Evolutionary conservation across 2,113 vertebrate genomes (phyloP).

Genomic region (Noturus placidus): DNA sequence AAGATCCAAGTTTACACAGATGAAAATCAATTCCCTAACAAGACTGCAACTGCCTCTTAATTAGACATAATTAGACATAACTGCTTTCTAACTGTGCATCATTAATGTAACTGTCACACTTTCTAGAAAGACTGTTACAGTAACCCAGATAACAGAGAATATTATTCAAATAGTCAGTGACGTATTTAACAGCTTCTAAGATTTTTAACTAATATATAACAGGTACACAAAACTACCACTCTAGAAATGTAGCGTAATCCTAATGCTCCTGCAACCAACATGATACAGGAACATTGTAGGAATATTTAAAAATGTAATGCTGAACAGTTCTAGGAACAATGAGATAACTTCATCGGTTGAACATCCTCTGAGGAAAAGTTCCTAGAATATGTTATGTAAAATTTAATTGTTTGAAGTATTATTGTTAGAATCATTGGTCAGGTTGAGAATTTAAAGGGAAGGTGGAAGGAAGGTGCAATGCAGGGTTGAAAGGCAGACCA

Average conservation of each 20-base stretch:
- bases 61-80: conserved; percentile 22
- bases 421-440: not conserved
- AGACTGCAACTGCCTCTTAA: not conserved
- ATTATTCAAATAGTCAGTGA: not conserved
- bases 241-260: not conserved
- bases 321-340: not conserved
- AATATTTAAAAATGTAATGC: not conserved
- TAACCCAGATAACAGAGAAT: not conserved
- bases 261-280: not conserved
- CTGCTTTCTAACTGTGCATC: conserved; percentile 17
- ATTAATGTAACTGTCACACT: conserved; percentile 13
- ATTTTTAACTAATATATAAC: no score
- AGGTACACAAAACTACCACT: not conserved
- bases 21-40: conserved; percentile 13
- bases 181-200: not conserved
- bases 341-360: not conserved
- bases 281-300: not conserved
- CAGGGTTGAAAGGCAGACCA: not conserved
- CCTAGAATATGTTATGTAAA: not conserved
- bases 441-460: not conserved
- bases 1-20: not conserved
- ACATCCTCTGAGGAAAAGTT: not conserved
- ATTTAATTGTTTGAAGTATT: not conserved
- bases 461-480: not conserved
- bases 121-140: not conserved